Conservation (phyloP, 2,888 invertebrate species). For the Harpalus rufipes region DNA sequence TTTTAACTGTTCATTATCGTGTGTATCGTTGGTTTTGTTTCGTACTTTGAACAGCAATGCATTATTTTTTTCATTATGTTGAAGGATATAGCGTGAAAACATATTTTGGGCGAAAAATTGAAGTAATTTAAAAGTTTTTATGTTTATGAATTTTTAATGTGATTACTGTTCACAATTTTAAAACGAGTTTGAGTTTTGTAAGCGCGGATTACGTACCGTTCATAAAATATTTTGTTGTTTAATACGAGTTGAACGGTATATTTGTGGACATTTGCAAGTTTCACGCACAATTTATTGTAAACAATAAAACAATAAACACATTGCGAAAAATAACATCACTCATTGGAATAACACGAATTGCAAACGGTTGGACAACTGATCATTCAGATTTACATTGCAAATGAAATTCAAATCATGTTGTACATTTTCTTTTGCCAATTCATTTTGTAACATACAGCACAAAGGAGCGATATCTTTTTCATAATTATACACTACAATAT, state of each 20-base stretch:
- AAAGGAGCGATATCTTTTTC: background rate
- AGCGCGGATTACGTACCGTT: constrained; percentile 19
- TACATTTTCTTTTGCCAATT: background rate
- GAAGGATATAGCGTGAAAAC: constrained; percentile 10
- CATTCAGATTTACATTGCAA: background rate
- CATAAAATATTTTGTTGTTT: constrained; percentile 47
- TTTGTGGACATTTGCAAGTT: background rate
- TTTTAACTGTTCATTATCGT: constrained; percentile 29
- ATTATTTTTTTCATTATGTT: constrained; percentile 21
- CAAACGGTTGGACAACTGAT: background rate
- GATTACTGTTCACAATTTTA: constrained; percentile 49
- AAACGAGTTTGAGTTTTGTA: constrained; percentile 42
- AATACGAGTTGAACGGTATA: constrained; percentile 18
- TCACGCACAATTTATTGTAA: constrained; percentile 35
- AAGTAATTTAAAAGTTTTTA: constrained; percentile 48
- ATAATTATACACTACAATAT: too few species aligned
- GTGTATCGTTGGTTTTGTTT: constrained; percentile 9
- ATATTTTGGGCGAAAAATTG: constrained; percentile 15
- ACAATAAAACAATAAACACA: constrained; percentile 10
- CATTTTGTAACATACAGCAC: background rate
- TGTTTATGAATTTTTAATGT: constrained; percentile 45
- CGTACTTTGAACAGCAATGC: constrained; percentile 16
- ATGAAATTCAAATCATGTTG: background rate
- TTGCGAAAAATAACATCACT: constrained; percentile 11
- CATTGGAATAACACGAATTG: constrained; percentile 4